Percentiles rank a stretch among this genome's conserved stretches.
These are phyloP conservation scores for Penaeus vannamei DNA, from an alignment of 1,140 invertebrate genomes.

Conservation along the genomic window DNA sequence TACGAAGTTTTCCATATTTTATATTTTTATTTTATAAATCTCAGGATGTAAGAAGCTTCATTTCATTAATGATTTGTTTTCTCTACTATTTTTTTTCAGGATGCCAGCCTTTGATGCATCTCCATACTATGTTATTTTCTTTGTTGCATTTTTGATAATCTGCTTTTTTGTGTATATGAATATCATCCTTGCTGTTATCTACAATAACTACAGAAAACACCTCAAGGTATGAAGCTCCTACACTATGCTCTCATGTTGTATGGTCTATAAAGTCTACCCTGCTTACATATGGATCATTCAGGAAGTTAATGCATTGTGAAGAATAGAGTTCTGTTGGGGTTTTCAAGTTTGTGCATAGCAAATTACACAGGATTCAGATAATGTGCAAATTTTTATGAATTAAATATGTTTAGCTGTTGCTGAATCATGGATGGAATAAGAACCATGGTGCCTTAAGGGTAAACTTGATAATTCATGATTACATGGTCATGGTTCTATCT, in stretches of 20 bases:
- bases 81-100: conserved; percentile 69
- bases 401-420: no score
- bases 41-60: neutral
- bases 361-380: no score
- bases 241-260: neutral
- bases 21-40: no score
- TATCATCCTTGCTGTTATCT: conserved; percentile 75
- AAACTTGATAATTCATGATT: no score
- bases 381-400: no score
- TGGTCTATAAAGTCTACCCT: neutral
- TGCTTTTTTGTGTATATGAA: conserved; percentile 76
- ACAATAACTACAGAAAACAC: conserved; percentile 76
- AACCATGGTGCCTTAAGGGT: no score
- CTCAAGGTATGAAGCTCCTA: conserved; percentile 71
- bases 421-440: no score
- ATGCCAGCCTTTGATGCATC: conserved; percentile 72
- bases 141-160: conserved; percentile 73
- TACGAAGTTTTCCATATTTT: no score
- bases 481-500: no score
- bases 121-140: conserved; percentile 72
- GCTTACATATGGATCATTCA: neutral
- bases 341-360: no score
- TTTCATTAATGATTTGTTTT: neutral
- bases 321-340: no score
- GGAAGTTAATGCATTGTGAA: no score